A percentile compares a stretch with the other conserved stretches of the same genome.
Conservation (phyloP, 2,113 vertebrate genomes). For the Turdus rufiventris region DNA sequence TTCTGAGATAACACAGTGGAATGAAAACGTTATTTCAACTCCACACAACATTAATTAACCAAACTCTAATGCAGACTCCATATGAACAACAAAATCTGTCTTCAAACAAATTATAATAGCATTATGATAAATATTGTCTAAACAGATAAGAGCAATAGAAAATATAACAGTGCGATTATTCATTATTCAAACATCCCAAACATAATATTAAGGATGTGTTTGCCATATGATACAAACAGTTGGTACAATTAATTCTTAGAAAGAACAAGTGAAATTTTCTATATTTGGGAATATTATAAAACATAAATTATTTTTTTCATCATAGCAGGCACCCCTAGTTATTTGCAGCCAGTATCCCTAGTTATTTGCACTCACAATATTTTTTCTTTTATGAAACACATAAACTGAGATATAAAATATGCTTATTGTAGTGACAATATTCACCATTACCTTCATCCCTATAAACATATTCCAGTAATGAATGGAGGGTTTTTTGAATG, state of each 20-base stretch:
- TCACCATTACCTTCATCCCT: not conserved
- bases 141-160: not conserved
- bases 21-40: not conserved
- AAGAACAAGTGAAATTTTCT: not conserved
- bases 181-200: not conserved
- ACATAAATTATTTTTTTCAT: not conserved
- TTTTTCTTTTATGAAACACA: not conserved
- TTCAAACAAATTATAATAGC: slow-evolving; percentile 12
- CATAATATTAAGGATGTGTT: not conserved
- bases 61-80: not conserved
- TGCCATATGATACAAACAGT: not conserved
- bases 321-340: not conserved
- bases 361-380: not conserved
- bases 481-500: not conserved
- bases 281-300: not conserved
- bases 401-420: not conserved
- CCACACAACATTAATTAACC: not conserved
- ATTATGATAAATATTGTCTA: not conserved
- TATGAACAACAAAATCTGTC: not conserved
- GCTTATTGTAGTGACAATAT: not conserved
- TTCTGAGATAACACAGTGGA: not conserved
- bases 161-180: not conserved
- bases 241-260: not conserved
- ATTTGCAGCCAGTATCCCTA: not conserved
- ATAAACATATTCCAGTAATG: not conserved